phyloP scores from a whole-genome alignment of 1,140 invertebrate genomes.

The Branchinecta lynchi region DNA sequence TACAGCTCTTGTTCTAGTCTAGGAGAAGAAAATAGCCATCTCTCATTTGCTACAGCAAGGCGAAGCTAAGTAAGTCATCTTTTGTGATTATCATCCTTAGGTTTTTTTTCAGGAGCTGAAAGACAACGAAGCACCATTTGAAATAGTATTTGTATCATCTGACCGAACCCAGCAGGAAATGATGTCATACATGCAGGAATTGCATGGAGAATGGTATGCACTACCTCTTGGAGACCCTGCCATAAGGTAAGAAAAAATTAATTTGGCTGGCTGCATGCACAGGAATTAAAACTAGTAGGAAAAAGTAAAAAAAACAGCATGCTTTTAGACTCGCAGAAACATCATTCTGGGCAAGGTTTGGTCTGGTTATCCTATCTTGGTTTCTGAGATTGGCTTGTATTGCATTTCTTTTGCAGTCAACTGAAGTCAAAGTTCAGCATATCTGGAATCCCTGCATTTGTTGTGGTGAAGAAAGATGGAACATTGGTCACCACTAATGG shows the following conservation, averaged over 20 bases:
- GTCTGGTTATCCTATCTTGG: no score
- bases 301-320: no score
- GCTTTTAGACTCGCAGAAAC: no score
- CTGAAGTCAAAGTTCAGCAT: constrained; percentile 28
- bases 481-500: constrained; percentile 33
- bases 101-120: constrained; percentile 22
- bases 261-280: not conserved
- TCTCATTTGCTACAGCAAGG: no score
- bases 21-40: no score
- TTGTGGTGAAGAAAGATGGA: constrained; percentile 34
- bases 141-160: constrained; percentile 32
- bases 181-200: constrained; percentile 29
- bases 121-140: constrained; percentile 24
- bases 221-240: constrained; percentile 25
- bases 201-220: constrained; percentile 31
- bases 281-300: no score
- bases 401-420: constrained; percentile 14
- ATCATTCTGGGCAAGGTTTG: no score
- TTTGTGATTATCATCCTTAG: no score
- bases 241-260: constrained; percentile 16
- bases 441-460: constrained; percentile 34
- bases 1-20: no score
- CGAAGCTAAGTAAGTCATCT: no score
- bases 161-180: constrained; percentile 28
- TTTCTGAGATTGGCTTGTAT: no score